Percentiles rank a stretch among this genome's conserved stretches.
These are phyloP conservation scores for Itoplectis maculator DNA, from an alignment of 2,888 invertebrate species.

Conservation along the genomic window DNA sequence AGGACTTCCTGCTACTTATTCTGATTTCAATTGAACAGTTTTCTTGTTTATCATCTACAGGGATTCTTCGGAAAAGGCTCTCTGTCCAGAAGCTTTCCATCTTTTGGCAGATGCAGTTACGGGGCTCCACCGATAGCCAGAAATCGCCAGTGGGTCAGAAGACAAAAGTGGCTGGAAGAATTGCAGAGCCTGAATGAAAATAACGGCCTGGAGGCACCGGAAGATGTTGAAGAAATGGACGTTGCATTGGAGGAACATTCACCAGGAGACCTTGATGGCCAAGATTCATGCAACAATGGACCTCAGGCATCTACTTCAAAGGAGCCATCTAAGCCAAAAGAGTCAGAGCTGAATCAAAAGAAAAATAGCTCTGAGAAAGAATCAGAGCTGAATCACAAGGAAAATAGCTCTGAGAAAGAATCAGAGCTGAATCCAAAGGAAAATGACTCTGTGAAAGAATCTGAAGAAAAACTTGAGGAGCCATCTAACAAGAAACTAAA, in stretches of 20 bases:
- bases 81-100: slow-evolving; percentile 87
- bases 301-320: neutral
- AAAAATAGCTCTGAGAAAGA: slow-evolving; percentile 1
- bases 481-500: slow-evolving; percentile 17
- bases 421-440: too few relatives aligned
- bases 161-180: slow-evolving; percentile 86
- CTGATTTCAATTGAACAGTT: neutral
- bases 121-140: slow-evolving; percentile 86
- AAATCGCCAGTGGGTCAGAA: slow-evolving; percentile 87
- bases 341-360: neutral
- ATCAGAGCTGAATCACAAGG: too few relatives aligned
- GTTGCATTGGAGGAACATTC: neutral
- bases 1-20: neutral
- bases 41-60: slow-evolving; percentile 71
- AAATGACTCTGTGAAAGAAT: too few relatives aligned
- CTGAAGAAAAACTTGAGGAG: neutral
- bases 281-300: neutral
- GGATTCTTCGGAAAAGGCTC: slow-evolving; percentile 93
- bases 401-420: too few relatives aligned
- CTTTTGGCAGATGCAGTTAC: slow-evolving; percentile 82
- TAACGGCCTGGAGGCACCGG: slow-evolving; percentile 1
- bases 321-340: neutral
- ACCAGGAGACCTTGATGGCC: neutral
- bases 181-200: slow-evolving; percentile 76
- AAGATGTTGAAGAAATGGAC: slow-evolving; percentile 22